A percentile compares a stretch with the other conserved stretches of the same genome.
phyloP scores from a whole-genome alignment of 2,113 vertebrate genomes.

The Microcebus griseorufus region DNA sequence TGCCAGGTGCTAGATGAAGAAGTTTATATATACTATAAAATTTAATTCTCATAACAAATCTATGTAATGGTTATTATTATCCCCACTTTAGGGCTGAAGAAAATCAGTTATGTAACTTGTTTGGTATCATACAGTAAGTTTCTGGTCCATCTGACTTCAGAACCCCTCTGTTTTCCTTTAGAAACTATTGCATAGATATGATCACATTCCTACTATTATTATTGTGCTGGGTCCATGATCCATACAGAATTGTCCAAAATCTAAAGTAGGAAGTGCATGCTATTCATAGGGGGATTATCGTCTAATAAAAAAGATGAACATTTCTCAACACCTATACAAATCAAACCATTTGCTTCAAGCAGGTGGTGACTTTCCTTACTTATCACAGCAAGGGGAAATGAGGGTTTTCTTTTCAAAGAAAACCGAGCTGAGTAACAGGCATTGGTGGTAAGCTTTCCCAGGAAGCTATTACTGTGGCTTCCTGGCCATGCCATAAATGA shows the following conservation, averaged over 20 bases:
- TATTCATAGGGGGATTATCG: not conserved
- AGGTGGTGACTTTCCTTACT: not conserved
- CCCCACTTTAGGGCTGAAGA: not conserved
- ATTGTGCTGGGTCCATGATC: not conserved
- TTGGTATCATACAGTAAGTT: not conserved
- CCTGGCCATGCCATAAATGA: slow-evolving; percentile 37
- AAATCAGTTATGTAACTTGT: not conserved
- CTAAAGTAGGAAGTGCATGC: not conserved
- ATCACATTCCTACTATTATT: not conserved
- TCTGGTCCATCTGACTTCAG: not conserved
- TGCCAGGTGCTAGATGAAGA: not conserved
- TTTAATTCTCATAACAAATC: not conserved
- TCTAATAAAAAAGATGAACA: not conserved
- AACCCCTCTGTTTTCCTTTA: not conserved
- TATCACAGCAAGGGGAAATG: not conserved
- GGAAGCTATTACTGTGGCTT: not conserved
- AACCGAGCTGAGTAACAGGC: not conserved
- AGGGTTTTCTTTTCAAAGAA: not conserved
- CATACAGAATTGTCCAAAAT: not conserved
- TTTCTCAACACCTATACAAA: not conserved
- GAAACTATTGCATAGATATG: not conserved
- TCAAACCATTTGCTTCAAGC: not conserved
- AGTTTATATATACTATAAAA: not conserved
- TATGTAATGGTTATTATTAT: not conserved
- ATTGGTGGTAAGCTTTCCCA: slow-evolving; percentile 25